Base-by-base conservation (phyloP, 37 sponge, comb jelly and placozoan species). In the Beroe ovata region DNA sequence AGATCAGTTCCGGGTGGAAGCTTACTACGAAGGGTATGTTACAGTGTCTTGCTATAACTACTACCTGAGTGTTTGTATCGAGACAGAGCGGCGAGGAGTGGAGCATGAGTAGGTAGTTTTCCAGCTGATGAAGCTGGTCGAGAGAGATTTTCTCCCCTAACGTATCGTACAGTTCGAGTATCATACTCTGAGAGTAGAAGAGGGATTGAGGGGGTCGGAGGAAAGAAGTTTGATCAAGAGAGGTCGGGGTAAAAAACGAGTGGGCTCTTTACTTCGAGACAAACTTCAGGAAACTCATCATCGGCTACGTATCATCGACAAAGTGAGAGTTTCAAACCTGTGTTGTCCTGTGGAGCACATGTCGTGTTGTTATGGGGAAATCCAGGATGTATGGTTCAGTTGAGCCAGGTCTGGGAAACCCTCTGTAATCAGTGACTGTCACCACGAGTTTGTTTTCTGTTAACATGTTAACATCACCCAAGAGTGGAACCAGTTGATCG, bases 1-100 rank as follows among this genome's bases (percentile, higher is more conserved):
- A n/a, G n/a, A n/a, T n/a, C n/a, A n/a, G n/a, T n/a, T n/a, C n/a
- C n/a, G n/a, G n/a, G n/a, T n/a, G n/a, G n/a, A n/a, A n/a, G n/a
- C n/a, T n/a, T n/a, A n/a, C n/a, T n/a, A n/a, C n/a, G n/a, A n/a
- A n/a, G n/a, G n/a, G n/a, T n/a, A n/a, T n/a, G n/a, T n/a, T n/a
- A n/a, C n/a, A n/a, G n/a, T n/a, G n/a, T n/a, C n/a, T n/a, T n/a
- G n/a, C n/a, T n/a, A n/a, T n/a, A n/a, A n/a, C n/a, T n/a, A n/a
- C n/a, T 8, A 66, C 69, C 69, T 66, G 69, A 29, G 69, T 66
- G 69, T 30, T 33, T 1, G 69, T 66, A 66, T 66, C 69, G 35
- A 66, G 36, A 18, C 69, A 66, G 16, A 66, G 36, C 14, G 69
- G 69, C 1, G 69, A 30, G 18, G 33, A 34, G 69, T 66, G 25